A percentile compares a stretch with the other conserved stretches of the same genome.
Evolutionary conservation across 1,140 invertebrate genomes (phyloP).

Genomic region (Lasioglossum albipes): DNA sequence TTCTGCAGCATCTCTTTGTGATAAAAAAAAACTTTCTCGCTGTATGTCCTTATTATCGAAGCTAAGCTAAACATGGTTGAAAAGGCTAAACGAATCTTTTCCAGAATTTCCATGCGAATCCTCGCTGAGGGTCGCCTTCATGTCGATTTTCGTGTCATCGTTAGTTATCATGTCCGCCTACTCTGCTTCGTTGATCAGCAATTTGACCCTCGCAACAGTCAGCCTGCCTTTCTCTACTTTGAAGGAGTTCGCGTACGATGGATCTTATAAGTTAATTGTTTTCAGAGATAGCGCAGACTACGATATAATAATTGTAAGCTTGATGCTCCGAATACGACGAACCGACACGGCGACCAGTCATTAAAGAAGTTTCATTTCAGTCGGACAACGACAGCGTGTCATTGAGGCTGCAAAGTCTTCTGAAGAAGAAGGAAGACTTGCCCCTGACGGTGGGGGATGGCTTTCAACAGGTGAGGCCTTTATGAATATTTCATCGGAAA

Average conservation of each 20-base stretch:
- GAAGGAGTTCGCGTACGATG: conserved; percentile 57
- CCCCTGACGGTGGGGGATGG: conserved; percentile 15
- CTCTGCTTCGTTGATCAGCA: conserved; percentile 68
- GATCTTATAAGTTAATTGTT: conserved; percentile 62
- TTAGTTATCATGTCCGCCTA: conserved; percentile 60
- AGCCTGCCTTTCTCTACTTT: conserved; percentile 60
- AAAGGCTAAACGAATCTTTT: not conserved
- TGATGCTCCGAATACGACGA: too few relatives aligned
- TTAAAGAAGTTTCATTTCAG: conserved; percentile 31
- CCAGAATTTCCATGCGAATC: conserved; percentile 56
- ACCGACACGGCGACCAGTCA: too few relatives aligned
- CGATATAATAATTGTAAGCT: conserved; percentile 52
- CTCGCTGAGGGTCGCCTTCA: conserved; percentile 61
- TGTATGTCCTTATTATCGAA: too few relatives aligned
- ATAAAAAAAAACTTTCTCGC: too few relatives aligned
- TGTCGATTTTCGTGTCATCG: conserved; percentile 62
- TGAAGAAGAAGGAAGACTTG: conserved; percentile 26
- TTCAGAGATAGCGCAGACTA: conserved; percentile 58
- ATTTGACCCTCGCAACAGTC: conserved; percentile 44
- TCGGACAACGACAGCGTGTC: not conserved
- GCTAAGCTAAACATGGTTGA: too few relatives aligned
- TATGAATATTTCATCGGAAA: not conserved
- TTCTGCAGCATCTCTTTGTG: too few relatives aligned
- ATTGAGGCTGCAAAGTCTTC: conserved; percentile 6
- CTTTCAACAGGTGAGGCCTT: conserved; percentile 43